These are phyloP conservation scores for Harmothoe impar DNA, from an alignment of 2,888 invertebrate species.

Conservation along the genomic window DNA sequence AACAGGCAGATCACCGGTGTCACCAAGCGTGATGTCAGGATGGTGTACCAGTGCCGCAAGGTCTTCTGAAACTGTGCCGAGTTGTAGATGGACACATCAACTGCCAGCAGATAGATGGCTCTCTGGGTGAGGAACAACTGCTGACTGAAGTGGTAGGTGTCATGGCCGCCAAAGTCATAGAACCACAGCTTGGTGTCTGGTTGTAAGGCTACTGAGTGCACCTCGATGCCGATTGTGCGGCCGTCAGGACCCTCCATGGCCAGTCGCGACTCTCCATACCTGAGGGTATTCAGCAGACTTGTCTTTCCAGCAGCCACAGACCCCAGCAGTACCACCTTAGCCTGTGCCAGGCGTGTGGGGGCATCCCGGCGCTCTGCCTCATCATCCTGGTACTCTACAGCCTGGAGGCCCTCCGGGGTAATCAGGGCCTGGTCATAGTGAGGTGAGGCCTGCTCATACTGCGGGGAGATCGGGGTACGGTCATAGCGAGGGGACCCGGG, in stretches of 20 bases:
- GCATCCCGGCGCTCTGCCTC: not conserved
- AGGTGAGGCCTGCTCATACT: not conserved
- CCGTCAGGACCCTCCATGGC: conserved; percentile 5
- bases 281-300: conserved; percentile 14
- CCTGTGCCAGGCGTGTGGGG: not conserved
- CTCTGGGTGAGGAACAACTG: conserved; percentile 50
- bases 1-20: conserved; percentile 16
- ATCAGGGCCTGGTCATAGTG: not conserved
- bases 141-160: conserved; percentile 50
- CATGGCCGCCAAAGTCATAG: conserved; percentile 44
- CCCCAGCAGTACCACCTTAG: conserved; percentile 7
- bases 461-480: not conserved
- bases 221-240: conserved; percentile 32
- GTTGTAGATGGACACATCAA: conserved; percentile 17
- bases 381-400: not conserved
- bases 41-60: conserved; percentile 31
- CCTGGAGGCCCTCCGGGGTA: not conserved
- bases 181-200: conserved; percentile 52
- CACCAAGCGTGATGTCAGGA: conserved; percentile 28
- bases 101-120: conserved; percentile 42
- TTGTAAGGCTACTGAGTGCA: conserved; percentile 8
- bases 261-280: conserved; percentile 21
- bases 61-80: not conserved
- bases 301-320: conserved; percentile 44
- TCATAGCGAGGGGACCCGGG: not conserved